Evolutionary conservation across 2,797 vertebrate species (phyloP).

Genomic region (Tachyglossus aculeatus): DNA sequence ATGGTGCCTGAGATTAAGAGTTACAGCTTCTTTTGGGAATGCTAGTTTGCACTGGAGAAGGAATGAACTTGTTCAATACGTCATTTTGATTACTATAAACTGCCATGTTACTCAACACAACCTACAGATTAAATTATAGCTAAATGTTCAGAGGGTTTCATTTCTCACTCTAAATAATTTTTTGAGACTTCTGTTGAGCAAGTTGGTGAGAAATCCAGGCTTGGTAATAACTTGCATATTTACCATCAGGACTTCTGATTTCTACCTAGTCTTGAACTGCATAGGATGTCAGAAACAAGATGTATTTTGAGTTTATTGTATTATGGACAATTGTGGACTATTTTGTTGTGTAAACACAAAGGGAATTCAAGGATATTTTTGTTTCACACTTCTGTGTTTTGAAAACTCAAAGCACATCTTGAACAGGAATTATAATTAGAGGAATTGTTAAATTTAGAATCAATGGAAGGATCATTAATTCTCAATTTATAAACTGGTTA

Average conservation of each 20-base stretch:
- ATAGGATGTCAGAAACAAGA: background rate
- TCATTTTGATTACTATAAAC: slow-evolving; percentile 12
- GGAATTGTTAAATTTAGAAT: slow-evolving; percentile 56
- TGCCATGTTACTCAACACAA: background rate
- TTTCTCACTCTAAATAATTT: background rate
- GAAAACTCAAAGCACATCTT: slow-evolving; percentile 57
- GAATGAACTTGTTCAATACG: background rate
- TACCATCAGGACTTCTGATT: background rate
- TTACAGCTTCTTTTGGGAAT: background rate
- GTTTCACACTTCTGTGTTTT: slow-evolving; percentile 41
- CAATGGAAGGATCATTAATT: slow-evolving; percentile 49
- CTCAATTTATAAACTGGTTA: background rate
- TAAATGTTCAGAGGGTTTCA: background rate
- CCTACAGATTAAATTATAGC: background rate
- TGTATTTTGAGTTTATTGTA: background rate
- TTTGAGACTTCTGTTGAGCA: background rate
- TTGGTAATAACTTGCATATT: background rate
- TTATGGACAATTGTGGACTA: background rate
- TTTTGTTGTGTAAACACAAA: slow-evolving; percentile 27
- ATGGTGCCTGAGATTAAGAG: slow-evolving; percentile 9
- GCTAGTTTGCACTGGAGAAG: background rate
- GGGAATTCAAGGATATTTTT: slow-evolving; percentile 55
- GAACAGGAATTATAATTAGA: slow-evolving; percentile 58
- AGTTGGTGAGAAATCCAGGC: background rate
- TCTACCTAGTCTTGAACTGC: too few species aligned